Evolutionary conservation across 1,140 invertebrate species (phyloP), one percentile per base, ranked within the genome.

Genomic region (Bombyx mandarina): DNA sequence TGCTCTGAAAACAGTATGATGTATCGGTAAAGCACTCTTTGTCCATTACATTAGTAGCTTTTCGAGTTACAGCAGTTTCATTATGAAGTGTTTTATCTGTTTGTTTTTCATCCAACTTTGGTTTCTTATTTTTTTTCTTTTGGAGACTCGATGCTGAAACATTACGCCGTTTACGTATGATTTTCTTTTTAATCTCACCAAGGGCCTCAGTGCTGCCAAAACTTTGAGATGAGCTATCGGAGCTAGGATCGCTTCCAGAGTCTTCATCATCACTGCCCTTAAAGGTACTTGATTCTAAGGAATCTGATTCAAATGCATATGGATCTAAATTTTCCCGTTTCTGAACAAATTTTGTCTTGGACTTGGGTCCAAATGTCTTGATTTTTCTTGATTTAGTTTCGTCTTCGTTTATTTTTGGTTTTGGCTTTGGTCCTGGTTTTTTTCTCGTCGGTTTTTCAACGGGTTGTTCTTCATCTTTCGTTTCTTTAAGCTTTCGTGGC

Each of bases 1-100:
- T 73, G 61, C 79, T 78, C 44, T 52, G 10, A 62, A 88, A 89
- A 56, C 86, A 82, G 62, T 89, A 88, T 3, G 56, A 56, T 61
- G 74, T 83, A 60, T 88, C 85, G 8, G 62, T 79, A 56, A 78
- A 88, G 58, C 76, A 83, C 52, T 67, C 63, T n/a, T 54, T 45
- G 58, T 79, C 76, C 6, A 73, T 65, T 56, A 68, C 58, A 8
- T 52, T 47, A 8, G 52, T 49, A 9, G 52, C 54, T 18, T 53
- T 66, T 52, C 44, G 45, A 44, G 26, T n/a, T 43, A 35, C 6
- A 8, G 26, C 6, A n/a, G 43, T 8, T 12, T 49, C 54, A 5
- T 44, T 43, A 59, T 47, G 51, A 56, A 12, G 18, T 52, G 6
- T 18, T 52, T 35, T 49, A 10, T 58, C 64, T 44, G 49, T 4